Conservation (phyloP, 2,888 invertebrate species). For the Hydropsyche betteni region DNA sequence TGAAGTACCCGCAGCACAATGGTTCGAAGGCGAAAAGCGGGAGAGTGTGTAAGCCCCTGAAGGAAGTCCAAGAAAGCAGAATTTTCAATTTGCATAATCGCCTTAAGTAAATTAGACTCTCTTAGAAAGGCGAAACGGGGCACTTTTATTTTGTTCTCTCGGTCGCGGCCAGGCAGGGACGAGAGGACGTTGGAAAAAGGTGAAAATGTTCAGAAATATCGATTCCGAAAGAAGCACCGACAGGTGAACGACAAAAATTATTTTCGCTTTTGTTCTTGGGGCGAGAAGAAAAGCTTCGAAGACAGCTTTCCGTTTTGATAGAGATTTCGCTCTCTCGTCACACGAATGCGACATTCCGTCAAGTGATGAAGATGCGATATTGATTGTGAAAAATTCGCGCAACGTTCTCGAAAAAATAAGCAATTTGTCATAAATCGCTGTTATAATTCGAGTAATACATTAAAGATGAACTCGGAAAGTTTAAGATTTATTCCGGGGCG, state of each 20-base stretch:
- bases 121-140: conserved; percentile 32
- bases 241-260: conserved; percentile 37
- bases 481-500: too few species aligned
- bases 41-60: conserved; percentile 26
- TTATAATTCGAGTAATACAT: too few species aligned
- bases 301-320: conserved; percentile 2
- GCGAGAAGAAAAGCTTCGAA: neutral
- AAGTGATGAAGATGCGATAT: conserved; percentile 6
- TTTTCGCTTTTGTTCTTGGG: conserved; percentile 31
- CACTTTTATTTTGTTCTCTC: conserved; percentile 38
- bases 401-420: too few species aligned
- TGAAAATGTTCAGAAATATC: conserved; percentile 37
- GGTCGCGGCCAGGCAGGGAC: conserved; percentile 12
- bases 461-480: too few species aligned
- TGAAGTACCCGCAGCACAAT: conserved; percentile 21
- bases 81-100: conserved; percentile 52
- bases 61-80: conserved; percentile 38
- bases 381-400: conserved; percentile 1
- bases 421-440: too few species aligned
- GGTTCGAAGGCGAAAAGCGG: conserved; percentile 11
- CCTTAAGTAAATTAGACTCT: conserved; percentile 51
- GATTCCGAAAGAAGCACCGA: conserved; percentile 24
- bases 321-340: conserved; percentile 9
- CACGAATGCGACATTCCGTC: neutral
- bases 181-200: neutral